Conservation (phyloP, 2,888 invertebrate genomes). For the Mythimna vitellina region DNA sequence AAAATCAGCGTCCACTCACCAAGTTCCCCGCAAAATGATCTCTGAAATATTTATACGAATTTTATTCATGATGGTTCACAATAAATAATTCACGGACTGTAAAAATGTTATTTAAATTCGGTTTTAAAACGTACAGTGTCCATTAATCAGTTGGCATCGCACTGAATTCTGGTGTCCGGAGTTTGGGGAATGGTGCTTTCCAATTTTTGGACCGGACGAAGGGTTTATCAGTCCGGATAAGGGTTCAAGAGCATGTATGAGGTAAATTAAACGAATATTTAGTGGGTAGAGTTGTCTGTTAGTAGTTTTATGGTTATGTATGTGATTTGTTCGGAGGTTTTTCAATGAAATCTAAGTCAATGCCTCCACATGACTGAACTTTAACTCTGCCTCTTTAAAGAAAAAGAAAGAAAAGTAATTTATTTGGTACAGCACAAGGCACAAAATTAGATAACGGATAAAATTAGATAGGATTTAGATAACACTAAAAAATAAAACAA, state of each 20-base stretch:
- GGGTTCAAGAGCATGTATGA: conserved; percentile 16
- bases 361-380: no score
- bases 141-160: conserved; percentile 70
- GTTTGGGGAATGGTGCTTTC: conserved; percentile 35
- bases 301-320: background rate
- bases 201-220: conserved; percentile 42
- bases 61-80: conserved; percentile 66
- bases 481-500: no score
- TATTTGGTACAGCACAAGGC: no score
- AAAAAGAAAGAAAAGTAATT: no score
- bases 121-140: conserved; percentile 67
- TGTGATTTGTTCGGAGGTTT: background rate
- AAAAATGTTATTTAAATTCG: conserved; percentile 78
- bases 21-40: conserved; percentile 43
- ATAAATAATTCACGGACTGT: conserved; percentile 77
- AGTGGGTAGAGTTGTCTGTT: conserved; percentile 2
- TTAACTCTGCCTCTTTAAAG: no score
- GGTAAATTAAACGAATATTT: conserved; percentile 34
- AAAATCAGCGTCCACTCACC: conserved; percentile 25
- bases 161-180: conserved; percentile 51
- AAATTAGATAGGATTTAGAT: no score
- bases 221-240: conserved; percentile 35
- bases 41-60: conserved; percentile 64
- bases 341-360: background rate
- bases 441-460: no score